phyloP scores from a whole-genome alignment of 35 echinoderm and acorn worm genomes.

The Chiridota heheva region DNA sequence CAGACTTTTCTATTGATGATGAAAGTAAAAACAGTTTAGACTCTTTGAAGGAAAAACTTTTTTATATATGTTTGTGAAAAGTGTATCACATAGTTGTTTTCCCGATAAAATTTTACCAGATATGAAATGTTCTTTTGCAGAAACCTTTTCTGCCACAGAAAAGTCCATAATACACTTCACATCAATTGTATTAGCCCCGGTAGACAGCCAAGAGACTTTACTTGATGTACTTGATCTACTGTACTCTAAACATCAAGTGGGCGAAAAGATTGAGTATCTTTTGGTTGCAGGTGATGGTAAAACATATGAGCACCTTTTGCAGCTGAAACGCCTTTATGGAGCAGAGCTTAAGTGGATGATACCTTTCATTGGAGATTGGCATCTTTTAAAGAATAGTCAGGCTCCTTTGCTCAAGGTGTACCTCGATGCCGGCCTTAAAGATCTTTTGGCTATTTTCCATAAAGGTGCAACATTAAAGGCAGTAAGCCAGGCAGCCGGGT shows the following conservation, averaged over 20 bases:
- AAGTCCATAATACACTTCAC: conserved; percentile 26
- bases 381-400: conserved; percentile 39
- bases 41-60: conserved; percentile 6
- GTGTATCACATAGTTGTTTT: neutral
- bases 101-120: conserved; percentile 8
- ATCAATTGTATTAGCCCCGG: conserved; percentile 16
- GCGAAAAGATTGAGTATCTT: conserved; percentile 5
- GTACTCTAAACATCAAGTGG: conserved; percentile 29
- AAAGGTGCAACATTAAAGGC: conserved; percentile 30
- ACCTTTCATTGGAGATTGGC: conserved; percentile 53
- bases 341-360: conserved; percentile 45
- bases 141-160: neutral
- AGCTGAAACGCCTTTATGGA: conserved; percentile 31
- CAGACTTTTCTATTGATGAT: neutral
- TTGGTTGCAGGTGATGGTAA: conserved; percentile 56
- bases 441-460: conserved; percentile 22
- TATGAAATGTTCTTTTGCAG: conserved; percentile 3
- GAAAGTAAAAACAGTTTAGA: neutral
- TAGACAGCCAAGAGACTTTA: conserved; percentile 42
- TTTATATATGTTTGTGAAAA: conserved; percentile 33
- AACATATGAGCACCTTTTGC: conserved; percentile 18
- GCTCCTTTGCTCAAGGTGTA: conserved; percentile 37
- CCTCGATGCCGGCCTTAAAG: conserved; percentile 1
- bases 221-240: conserved; percentile 22
- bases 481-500: conserved; percentile 23